Base-by-base conservation (phyloP, 2,113 vertebrate genomes). In the Ictidomys tridecemlineatus region DNA sequence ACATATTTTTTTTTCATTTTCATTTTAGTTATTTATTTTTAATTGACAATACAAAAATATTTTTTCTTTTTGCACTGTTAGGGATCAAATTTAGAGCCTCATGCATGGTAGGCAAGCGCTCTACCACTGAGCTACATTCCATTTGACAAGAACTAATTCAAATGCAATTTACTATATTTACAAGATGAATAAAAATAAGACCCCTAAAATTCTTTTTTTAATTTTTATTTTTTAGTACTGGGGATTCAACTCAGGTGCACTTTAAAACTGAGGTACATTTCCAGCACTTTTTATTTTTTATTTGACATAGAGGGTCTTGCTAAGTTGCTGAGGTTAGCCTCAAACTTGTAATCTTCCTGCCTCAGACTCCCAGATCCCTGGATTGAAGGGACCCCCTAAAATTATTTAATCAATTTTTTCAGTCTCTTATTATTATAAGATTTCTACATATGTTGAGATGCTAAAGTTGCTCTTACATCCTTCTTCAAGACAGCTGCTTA, bases 111-210 rank as follows among this genome's bases (percentile, higher is more conserved):
- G 61, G 61, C 22, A 63, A 63, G 61, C 8, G 61, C 61, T 63
- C 24, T 63, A 63, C 61, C 61, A 63, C 3, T 28, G 26, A 63
- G 22, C 22, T 28, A 28, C 61, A 63, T 63, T 28, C 61, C 61
- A 58, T 84, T 58, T 80, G 45, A 95, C 30, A 95, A 80, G 32
- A 93, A 85, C 30, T n/a, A 93, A 95, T 73, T 93, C 56, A 70
- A 11, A 65, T 93, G 80, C 4, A 93, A 93, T 72, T 84, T 73
- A 87, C 34, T 61, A 0, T 0, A 85, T 5, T 18, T 34, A 58
- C 79, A 16, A 58, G 8, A 51, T 89, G 20, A 56, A 85, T 93
- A 53, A 90, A 37, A 37, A 91, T 26, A 92, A 16, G 8, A 94
- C 82, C 14, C 14, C 39, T 92, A 77, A 86, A 94, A 85, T 82